Conservation (phyloP, 2,797 vertebrate genomes). For the Aselliscus stoliczkanus region DNA sequence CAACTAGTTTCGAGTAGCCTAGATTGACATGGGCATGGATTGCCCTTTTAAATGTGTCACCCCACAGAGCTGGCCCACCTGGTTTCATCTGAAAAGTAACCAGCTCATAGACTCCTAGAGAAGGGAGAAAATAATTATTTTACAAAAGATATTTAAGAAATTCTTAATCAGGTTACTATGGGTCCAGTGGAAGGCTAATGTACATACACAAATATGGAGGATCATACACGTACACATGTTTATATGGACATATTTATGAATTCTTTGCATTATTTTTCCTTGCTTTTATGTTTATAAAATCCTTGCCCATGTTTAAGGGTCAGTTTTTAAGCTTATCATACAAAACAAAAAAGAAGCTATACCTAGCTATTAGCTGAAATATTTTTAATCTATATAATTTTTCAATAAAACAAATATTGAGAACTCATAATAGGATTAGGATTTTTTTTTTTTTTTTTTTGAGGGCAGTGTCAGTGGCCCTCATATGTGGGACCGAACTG, state of each 20-base stretch:
- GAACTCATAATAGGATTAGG: background rate
- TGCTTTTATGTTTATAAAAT: slow-evolving; percentile 25
- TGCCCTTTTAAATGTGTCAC: slow-evolving; percentile 84
- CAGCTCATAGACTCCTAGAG: slow-evolving; percentile 91
- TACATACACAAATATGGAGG: background rate
- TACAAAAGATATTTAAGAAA: background rate
- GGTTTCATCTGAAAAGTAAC: slow-evolving; percentile 91
- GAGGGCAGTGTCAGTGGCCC: too few species aligned
- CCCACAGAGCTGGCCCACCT: slow-evolving; percentile 92
- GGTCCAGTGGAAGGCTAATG: background rate
- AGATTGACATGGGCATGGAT: slow-evolving; percentile 83
- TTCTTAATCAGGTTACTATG: slow-evolving; percentile 1
- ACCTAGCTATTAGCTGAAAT: background rate
- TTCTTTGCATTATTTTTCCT: slow-evolving; percentile 31
- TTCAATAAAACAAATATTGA: background rate
- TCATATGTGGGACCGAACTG: too few species aligned
- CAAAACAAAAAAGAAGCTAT: background rate
- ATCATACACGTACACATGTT: background rate
- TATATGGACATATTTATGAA: background rate
- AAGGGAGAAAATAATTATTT: slow-evolving; percentile 41
- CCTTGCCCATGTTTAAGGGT: background rate
- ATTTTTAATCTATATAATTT: background rate
- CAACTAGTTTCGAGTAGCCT: slow-evolving; percentile 87
- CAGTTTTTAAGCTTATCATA: background rate
- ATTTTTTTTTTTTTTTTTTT: too few species aligned